These are phyloP conservation scores for Hyles euphorbiae DNA, from an alignment of 1,140 invertebrate genomes.

Conservation along the genomic window DNA sequence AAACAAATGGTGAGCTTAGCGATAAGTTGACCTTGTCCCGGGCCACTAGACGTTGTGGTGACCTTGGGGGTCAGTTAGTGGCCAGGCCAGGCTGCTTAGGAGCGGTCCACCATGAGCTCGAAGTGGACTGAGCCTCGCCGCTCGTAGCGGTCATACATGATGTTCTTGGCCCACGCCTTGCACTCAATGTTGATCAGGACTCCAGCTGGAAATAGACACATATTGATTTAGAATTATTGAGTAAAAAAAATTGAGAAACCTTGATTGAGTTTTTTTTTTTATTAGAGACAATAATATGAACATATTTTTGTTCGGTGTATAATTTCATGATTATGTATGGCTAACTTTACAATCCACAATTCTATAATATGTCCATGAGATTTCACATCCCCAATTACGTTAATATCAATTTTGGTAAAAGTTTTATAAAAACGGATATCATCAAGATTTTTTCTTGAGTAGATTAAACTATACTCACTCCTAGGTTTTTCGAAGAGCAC, in stretches of 20 bases:
- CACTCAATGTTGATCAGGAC: conserved; percentile 97
- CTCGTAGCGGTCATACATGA: conserved; percentile 89
- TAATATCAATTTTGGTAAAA: no score
- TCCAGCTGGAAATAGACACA: conserved; percentile 78
- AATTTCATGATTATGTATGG: no score
- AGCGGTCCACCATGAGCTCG: conserved; percentile 91
- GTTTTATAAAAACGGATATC: no score
- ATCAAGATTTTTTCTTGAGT: no score
- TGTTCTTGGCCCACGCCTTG: conserved; percentile 97
- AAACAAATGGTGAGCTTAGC: no score
- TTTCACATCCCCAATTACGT: no score
- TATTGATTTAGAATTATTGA: neutral
- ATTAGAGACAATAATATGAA: no score
- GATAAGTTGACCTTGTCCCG: neutral
- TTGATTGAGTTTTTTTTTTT: no score
- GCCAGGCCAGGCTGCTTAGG: conserved; percentile 34
- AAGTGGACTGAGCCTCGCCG: conserved; percentile 95
- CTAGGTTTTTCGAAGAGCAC: conserved; percentile 89
- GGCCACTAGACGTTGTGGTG: no score
- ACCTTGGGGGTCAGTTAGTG: neutral
- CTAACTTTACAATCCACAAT: no score
- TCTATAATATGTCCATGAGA: no score
- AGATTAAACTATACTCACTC: conserved; percentile 77
- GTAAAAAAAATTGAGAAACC: neutral
- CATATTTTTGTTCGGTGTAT: no score